A percentile compares a stretch with the other conserved stretches of the same genome.
These are phyloP conservation scores for Euura lappo DNA, from an alignment of 1,140 invertebrate species.

Conservation along the genomic window DNA sequence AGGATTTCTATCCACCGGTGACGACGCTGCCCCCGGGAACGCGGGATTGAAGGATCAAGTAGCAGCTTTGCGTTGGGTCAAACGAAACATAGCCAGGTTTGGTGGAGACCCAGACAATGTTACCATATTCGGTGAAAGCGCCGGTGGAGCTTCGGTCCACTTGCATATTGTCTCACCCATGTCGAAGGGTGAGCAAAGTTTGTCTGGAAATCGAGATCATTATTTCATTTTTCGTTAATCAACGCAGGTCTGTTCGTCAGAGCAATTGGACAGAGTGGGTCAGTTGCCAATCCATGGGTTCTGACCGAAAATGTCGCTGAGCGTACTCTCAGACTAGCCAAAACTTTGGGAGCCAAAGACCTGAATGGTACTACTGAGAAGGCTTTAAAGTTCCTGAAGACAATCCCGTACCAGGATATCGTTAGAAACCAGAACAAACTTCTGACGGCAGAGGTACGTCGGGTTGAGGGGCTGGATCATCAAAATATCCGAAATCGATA, in stretches of 20 bases:
- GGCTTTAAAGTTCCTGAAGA: conserved; percentile 44
- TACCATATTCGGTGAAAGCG: conserved; percentile 69
- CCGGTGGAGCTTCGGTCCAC: conserved; percentile 57
- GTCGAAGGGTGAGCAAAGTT: conserved; percentile 26
- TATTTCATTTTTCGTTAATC: not conserved
- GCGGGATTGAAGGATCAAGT: conserved; percentile 56
- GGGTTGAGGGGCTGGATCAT: not conserved
- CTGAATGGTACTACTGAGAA: conserved; percentile 22
- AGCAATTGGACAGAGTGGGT: conserved; percentile 77
- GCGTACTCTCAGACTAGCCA: conserved; percentile 49
- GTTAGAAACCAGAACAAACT: conserved; percentile 30
- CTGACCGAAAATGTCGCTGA: conserved; percentile 46
- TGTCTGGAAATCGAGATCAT: conserved; percentile 14
- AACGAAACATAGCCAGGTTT: too few species aligned
- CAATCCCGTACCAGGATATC: conserved; percentile 22
- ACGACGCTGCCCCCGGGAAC: conserved; percentile 51
- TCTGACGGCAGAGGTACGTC: conserved; percentile 17
- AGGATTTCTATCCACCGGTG: conserved; percentile 33
- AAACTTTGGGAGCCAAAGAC: conserved; percentile 37
- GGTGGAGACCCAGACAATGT: conserved; percentile 65
- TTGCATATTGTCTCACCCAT: conserved; percentile 29
- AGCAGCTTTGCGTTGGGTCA: too few species aligned
- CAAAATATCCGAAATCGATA: too few species aligned
- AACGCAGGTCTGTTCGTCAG: conserved; percentile 70
- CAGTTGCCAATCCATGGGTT: conserved; percentile 76